Base-by-base conservation (phyloP, 2,888 invertebrate species). In the Drosophila leonis region DNA sequence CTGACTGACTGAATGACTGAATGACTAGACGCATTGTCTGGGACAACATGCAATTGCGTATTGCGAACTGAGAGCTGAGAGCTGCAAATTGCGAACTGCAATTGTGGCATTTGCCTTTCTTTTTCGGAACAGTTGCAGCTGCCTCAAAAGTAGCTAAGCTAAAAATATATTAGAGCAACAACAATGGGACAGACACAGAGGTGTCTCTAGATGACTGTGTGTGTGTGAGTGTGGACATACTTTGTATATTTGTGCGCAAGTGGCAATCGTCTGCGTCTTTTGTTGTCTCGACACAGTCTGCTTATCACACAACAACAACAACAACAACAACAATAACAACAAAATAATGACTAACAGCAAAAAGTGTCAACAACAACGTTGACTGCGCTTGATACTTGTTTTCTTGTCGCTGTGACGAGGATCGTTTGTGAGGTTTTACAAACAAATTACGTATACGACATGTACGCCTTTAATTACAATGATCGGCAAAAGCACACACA, bases 241-340 rank as follows among this genome's bases (percentile, higher is more conserved):
- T 55, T 60, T 67, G 42, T 69, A 65, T 64, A 41, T 57, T 63
- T 82, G 78, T 71, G 74, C 72, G 72, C 80, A 89, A 82, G 75
- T 83, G 90, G 85, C 82, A 82, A 78, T 75, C 75, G 90, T 85
- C 85, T 83, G 90, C 76, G 74, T 78, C 88, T 89, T 88, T 88
- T 88, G 88, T 90, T 90, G 88, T 90, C 89, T 88, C 90, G 89
- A 83, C 73, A 79, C 81, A 83, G 90, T 89, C 90, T 90, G 85
- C 90, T 87, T 90, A 86, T 88, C 88, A 78, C 87, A 61, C 63
- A 67, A 48, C 56, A 62, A 56, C 55, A 65, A 48, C 65, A 64
- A 49, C 64, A 61, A 60, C 69, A 63, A 46, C 64, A 61, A 46
- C 64, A 61, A 54, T 66, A 70, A 15, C 56, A 46, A 41, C 27